Evolutionary conservation across 2,888 invertebrate genomes (phyloP), one percentile per base, ranked within the genome.

Genomic region (Synanthedon vespiformis): DNA sequence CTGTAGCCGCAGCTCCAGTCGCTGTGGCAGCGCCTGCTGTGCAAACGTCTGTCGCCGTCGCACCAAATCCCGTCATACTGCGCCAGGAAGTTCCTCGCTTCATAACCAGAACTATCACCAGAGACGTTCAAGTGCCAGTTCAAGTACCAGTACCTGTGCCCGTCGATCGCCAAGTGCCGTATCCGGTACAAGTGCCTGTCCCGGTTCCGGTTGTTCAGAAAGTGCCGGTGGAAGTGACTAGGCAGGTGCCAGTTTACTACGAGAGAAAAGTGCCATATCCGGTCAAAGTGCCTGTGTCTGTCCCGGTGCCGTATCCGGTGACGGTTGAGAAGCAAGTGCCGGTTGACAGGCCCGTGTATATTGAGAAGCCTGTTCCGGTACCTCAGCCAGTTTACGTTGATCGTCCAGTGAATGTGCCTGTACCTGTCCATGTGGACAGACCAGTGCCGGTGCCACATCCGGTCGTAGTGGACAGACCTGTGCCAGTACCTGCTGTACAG

Each of bases 251-350:
- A 13, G 85, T 87, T 54, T 85, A 84, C 61, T 84, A 85, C 63
- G 82, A 85, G 58, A 88, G 69, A 58, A 77, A 76, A 62, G 85
- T 88, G 60, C 88, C 89, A 51, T 85, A 86, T 58, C 84, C 86
- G 1, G 87, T 88, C 1, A 81, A 74, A 65, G 90, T 90, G 14
- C 89, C 89, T 2, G 84, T 87, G 1, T 72, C 74, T 1, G 89
- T 89, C 18, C 89, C 89, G 0, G 87, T 88, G n/a, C 90, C 90
- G 11, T 89, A 90, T 61, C 91, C 90, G 13, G 90, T 90, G 1
- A 81, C 86, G 1, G 89, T 89, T 2, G 86, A 89, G 61, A 88
- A 80, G 58, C 89, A 89, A 48, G 90, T 91, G 1, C 82, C 89
- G 3, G 86, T 90, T 1, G 83, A 89, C 58, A 81, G 89, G 49